phyloP scores from a whole-genome alignment of 2,888 invertebrate species.

The Tigriopus californicus region DNA sequence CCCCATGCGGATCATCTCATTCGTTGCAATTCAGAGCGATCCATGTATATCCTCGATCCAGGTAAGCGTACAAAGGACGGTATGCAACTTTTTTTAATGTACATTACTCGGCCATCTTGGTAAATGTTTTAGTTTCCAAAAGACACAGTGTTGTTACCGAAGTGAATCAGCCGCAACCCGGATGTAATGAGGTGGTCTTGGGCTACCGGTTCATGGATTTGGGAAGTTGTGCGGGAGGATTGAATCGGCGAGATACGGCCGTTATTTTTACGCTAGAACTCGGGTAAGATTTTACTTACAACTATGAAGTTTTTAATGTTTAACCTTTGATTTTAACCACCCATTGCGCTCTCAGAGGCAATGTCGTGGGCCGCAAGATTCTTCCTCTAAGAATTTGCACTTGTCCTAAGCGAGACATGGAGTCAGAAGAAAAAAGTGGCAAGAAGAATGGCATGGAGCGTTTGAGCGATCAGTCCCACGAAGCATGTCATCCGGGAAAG shows the following conservation, averaged over 20 bases:
- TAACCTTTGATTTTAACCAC: too few species aligned
- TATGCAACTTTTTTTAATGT: too few species aligned
- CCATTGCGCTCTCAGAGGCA: too few species aligned
- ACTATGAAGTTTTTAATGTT: too few species aligned
- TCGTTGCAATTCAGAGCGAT: neutral
- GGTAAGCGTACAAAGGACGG: neutral
- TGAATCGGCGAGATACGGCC: slow-evolving; percentile 4
- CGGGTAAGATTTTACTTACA: too few species aligned
- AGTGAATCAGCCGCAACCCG: neutral
- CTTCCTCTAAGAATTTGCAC: slow-evolving; percentile 4
- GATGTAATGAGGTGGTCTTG: neutral
- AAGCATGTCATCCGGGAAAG: too few species aligned
- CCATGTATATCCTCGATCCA: neutral
- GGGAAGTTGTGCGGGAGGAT: neutral
- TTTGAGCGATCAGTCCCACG: too few species aligned
- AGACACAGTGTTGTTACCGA: neutral
- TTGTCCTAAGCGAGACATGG: slow-evolving; percentile 6
- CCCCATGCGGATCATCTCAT: slow-evolving; percentile 4
- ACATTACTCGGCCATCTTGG: too few species aligned
- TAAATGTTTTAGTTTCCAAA: neutral
- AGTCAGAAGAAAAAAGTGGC: neutral
- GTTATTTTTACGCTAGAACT: slow-evolving; percentile 1
- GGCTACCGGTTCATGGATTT: slow-evolving; percentile 5
- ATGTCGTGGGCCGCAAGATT: neutral
- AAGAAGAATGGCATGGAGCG: neutral